A percentile compares a stretch with the other conserved stretches of the same genome.
These are phyloP conservation scores for Fulmarus glacialis DNA, from an alignment of 2,113 vertebrate species.

Conservation along the genomic window DNA sequence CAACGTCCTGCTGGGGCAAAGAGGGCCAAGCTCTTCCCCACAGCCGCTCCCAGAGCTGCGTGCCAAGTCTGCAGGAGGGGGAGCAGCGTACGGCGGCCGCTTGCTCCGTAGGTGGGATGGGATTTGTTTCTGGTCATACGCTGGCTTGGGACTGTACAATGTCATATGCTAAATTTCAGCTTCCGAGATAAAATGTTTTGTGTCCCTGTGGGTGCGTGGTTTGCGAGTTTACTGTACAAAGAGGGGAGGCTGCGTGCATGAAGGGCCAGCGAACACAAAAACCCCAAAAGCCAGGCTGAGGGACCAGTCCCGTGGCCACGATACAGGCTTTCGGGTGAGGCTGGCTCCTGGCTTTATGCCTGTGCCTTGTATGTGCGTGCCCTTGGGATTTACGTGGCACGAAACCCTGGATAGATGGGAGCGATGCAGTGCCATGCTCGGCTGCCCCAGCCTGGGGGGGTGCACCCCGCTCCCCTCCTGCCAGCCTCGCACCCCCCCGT, in stretches of 20 bases:
- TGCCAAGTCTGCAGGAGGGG: neutral
- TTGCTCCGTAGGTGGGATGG: rapidly evolving
- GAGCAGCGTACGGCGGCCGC: rapidly evolving
- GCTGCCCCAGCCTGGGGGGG: neutral
- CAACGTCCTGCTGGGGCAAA: neutral
- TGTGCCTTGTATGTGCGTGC: rapidly evolving
- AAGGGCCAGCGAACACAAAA: neutral
- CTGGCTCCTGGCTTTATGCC: neutral
- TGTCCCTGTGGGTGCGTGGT: rapidly evolving
- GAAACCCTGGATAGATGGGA: rapidly evolving
- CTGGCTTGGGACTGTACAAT: rapidly evolving
- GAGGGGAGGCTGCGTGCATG: rapidly evolving
- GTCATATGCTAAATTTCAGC: rapidly evolving
- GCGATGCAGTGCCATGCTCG: rapidly evolving
- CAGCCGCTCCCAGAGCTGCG: neutral
- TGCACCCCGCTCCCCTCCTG: neutral
- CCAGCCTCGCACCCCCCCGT: neutral
- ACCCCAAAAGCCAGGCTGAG: rapidly evolving
- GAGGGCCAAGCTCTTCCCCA: neutral
- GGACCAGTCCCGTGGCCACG: rapidly evolving
- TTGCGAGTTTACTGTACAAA: rapidly evolving
- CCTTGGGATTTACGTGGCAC: rapidly evolving
- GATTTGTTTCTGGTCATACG: neutral
- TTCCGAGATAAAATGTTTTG: neutral
- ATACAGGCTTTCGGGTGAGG: neutral